These are phyloP conservation scores for Sicus ferrugineus DNA, from an alignment of 2,888 invertebrate species.

Conservation along the genomic window DNA sequence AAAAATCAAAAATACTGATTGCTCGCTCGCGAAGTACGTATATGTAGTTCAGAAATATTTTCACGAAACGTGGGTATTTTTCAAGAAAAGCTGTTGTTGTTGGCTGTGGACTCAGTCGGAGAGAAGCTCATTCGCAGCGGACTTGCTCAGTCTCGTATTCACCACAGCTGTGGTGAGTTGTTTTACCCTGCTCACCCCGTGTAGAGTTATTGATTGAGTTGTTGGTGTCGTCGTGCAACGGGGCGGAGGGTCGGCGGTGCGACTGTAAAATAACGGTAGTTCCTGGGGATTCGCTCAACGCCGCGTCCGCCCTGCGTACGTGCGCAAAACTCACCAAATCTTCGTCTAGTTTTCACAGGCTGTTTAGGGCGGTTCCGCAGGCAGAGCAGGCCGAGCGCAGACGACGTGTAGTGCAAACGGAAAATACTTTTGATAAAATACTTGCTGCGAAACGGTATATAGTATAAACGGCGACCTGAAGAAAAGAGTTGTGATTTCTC, in stretches of 20 bases:
- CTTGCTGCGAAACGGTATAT: no score
- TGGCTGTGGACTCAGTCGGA: no score
- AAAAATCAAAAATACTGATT: no score
- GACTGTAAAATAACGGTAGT: constrained; percentile 44
- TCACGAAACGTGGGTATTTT: no score
- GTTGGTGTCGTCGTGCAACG: constrained; percentile 16
- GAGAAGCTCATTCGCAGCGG: not conserved
- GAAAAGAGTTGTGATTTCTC: no score
- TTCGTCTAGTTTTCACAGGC: constrained; percentile 65
- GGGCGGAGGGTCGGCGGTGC: constrained; percentile 29
- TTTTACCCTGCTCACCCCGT: constrained; percentile 33
- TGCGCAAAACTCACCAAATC: constrained; percentile 62
- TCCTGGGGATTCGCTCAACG: constrained; percentile 18
- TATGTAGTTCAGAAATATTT: not conserved
- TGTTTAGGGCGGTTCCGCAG: constrained; percentile 67
- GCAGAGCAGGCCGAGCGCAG: constrained; percentile 60
- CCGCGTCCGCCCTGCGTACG: constrained; percentile 19
- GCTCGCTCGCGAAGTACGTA: not conserved
- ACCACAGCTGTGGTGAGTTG: constrained; percentile 39
- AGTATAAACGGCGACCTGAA: no score
- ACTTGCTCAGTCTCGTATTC: not conserved
- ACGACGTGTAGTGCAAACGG: constrained; percentile 48
- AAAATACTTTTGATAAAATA: constrained; percentile 1
- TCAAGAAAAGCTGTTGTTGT: no score
- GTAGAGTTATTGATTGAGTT: constrained; percentile 42